Base-by-base conservation (phyloP, 2,888 invertebrate genomes). In the Operophtera brumata region DNA sequence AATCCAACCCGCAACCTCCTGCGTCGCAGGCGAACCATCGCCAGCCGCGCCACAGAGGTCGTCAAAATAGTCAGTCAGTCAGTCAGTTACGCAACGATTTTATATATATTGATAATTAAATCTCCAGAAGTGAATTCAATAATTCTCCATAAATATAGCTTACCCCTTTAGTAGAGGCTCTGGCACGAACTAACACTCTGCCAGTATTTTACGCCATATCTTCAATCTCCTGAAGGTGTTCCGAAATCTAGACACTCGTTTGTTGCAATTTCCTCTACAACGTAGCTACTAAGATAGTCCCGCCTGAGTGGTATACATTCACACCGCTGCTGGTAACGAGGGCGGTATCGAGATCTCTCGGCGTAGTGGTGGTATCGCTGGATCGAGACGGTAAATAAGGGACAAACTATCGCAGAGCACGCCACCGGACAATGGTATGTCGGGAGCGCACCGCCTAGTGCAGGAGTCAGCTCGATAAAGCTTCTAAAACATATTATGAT, bases 361-460 rank as follows among this genome's bases (percentile, higher is more conserved):
- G 50, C 49, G 47, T 50, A 47, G 49, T 14, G 56, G 63, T 52
- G 64, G 34, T 41, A 54, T 58, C 56, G 49, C 47, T 48, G 44
- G 58, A 59, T 65, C 68, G 54, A 34, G 55, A 47, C 57, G 60
- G 69, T 71, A 71, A 72, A 50, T 47, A 52, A 59, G 67, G 57
- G 74, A 73, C 77, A 73, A 78, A 78, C 74, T 73, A 73, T 64
- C 65, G 53, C 50, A 54, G 60, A 49, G 68, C 78, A 77, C 76
- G 78, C 75, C 71, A 75, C 69, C 54, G 40, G 34, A 59, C 59
- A 49, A 51, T 52, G 40, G 47, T 42, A 46, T 40, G 57, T 25
- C 47, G 37, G 49, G 47, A 39, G 52, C 58, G 48, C 12, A 36
- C 30, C 32, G 26, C 12, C 25, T 41, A 42, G 58, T 35, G 46